phyloP scores from a whole-genome alignment of 2,113 vertebrate species.

The Crotalus viridis region DNA sequence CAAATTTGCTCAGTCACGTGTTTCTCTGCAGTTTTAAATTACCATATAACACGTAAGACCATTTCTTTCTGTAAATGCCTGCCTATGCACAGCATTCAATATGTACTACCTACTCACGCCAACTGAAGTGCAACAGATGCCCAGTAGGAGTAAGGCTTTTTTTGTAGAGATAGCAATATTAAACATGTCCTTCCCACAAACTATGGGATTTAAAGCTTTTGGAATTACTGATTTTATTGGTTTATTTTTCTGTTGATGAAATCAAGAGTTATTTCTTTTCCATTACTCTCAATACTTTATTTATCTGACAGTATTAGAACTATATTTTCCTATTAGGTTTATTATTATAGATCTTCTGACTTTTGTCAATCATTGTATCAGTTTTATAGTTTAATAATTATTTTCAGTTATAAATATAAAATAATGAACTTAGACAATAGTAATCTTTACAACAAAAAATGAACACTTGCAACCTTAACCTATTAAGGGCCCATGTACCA shows the following conservation, averaged over 20 bases:
- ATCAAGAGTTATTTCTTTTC: neutral
- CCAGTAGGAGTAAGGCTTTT: neutral
- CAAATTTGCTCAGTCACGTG: neutral
- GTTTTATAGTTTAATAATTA: neutral
- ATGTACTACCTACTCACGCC: neutral
- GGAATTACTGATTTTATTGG: neutral
- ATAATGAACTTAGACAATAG: neutral
- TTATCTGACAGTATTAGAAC: neutral
- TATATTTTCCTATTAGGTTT: neutral
- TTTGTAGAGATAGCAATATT: neutral
- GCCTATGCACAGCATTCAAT: neutral
- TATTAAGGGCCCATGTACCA: neutral
- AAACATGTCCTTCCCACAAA: neutral
- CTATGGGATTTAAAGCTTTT: neutral
- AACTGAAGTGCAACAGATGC: neutral
- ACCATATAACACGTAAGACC: neutral
- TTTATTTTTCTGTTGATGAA: neutral
- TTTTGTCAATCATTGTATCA: neutral
- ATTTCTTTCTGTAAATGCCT: neutral
- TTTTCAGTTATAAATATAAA: neutral
- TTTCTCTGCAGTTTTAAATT: neutral
- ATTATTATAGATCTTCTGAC: neutral
- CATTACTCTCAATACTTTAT: neutral
- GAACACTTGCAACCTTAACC: neutral
- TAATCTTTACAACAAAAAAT: neutral